Evolutionary conservation across 2,113 vertebrate genomes (phyloP).

Genomic region (Cochlearius cochlearius): DNA sequence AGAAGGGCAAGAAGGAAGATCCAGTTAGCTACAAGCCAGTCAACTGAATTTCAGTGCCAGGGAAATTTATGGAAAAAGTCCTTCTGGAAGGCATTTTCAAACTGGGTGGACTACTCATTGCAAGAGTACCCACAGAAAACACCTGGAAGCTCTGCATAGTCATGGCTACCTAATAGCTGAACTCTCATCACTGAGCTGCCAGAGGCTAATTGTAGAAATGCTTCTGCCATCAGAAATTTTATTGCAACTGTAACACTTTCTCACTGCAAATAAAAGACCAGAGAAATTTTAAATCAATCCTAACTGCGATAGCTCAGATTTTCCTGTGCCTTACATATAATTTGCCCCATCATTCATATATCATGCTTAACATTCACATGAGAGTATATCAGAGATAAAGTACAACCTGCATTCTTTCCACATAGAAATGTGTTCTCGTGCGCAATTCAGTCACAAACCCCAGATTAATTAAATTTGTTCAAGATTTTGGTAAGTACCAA

Average conservation of each 20-base stretch:
- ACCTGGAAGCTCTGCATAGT: neutral
- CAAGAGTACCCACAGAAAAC: neutral
- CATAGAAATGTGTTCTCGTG: neutral
- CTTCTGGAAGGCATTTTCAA: neutral
- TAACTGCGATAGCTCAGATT: neutral
- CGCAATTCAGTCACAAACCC: neutral
- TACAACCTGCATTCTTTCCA: neutral
- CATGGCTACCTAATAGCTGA: neutral
- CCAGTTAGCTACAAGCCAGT: neutral
- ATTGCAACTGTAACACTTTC: neutral
- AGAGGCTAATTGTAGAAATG: neutral
- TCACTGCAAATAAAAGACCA: neutral
- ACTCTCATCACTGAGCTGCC: neutral
- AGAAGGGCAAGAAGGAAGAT: neutral
- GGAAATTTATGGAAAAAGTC: neutral
- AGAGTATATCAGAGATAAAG: neutral
- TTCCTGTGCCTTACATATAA: neutral
- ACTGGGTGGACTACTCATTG: neutral
- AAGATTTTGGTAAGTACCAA: neutral
- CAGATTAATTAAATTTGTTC: neutral
- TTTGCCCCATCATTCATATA: neutral
- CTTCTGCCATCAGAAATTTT: neutral
- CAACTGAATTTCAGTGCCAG: neutral
- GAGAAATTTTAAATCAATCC: neutral
- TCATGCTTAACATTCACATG: neutral